Evolutionary conservation across 2,797 vertebrate genomes (phyloP).

Genomic region (Channa striata): DNA sequence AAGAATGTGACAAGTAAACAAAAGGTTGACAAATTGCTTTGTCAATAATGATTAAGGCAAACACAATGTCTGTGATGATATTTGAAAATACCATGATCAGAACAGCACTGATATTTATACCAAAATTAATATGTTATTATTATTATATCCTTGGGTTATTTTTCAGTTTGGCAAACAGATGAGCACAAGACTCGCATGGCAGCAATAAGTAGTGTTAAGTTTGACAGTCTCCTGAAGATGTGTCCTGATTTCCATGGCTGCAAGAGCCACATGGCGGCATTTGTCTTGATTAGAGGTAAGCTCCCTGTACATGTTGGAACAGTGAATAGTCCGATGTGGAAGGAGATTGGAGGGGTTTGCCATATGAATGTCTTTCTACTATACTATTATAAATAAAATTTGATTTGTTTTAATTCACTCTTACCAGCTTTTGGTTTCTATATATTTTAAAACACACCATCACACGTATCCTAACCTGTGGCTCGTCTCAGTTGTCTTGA

Average conservation of each 20-base stretch:
- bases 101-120: neutral
- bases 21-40: too few relatives aligned
- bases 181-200: slow-evolving; percentile 80
- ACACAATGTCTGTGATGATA: too few relatives aligned
- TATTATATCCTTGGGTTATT: slow-evolving; percentile 10
- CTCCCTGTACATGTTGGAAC: neutral
- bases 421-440: neutral
- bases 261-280: slow-evolving; percentile 83
- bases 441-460: neutral
- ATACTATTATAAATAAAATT: too few relatives aligned
- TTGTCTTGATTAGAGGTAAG: slow-evolving; percentile 83
- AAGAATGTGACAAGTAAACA: neutral
- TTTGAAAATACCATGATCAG: slow-evolving; percentile 2
- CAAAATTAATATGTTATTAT: neutral
- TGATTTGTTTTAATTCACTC: too few relatives aligned
- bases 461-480: too few relatives aligned
- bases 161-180: slow-evolving; percentile 66
- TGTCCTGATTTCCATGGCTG: slow-evolving; percentile 71
- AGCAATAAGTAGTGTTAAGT: slow-evolving; percentile 75
- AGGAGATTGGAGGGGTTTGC: neutral
- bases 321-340: neutral
- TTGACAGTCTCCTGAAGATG: slow-evolving; percentile 79
- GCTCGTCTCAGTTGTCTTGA: too few relatives aligned
- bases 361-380: slow-evolving; percentile 4
- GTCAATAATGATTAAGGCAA: too few relatives aligned